phyloP scores from a whole-genome alignment of 2,113 vertebrate species.

The Triplophysa rosa region DNA sequence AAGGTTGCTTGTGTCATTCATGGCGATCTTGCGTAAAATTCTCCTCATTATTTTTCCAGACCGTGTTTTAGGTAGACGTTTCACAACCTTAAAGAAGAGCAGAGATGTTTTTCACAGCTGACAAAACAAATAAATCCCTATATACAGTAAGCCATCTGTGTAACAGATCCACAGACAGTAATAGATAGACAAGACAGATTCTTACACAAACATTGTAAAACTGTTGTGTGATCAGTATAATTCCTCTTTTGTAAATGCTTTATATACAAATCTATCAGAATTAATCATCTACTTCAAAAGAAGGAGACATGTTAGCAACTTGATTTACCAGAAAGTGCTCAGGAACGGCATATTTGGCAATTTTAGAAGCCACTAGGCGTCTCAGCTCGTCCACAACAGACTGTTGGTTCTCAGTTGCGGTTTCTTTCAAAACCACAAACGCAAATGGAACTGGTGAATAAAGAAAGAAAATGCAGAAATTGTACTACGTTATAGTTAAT shows the following conservation, averaged over 20 bases:
- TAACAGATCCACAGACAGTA: neutral
- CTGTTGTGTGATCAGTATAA: neutral
- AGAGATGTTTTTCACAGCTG: conserved; percentile 20
- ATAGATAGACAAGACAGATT: neutral
- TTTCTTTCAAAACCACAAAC: conserved; percentile 85
- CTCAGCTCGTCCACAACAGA: conserved; percentile 76
- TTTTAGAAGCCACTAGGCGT: conserved; percentile 78
- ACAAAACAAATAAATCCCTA: neutral
- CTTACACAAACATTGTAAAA: neutral
- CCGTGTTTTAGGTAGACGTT: conserved; percentile 89
- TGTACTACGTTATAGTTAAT: neutral
- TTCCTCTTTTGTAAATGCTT: neutral
- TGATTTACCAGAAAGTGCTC: conserved; percentile 82
- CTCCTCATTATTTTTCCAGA: conserved; percentile 93
- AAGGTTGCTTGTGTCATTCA: conserved; percentile 65
- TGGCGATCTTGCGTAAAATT: conserved; percentile 82
- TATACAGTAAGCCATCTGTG: neutral
- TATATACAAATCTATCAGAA: neutral
- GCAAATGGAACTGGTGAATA: conserved; percentile 82
- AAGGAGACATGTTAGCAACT: neutral
- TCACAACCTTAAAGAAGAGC: conserved; percentile 78
- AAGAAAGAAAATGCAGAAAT: neutral
- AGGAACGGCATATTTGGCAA: conserved; percentile 89
- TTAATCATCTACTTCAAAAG: neutral
- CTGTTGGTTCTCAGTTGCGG: conserved; percentile 41